Percentiles rank a stretch among this genome's conserved stretches.
These are phyloP conservation scores for Zaprionus vittiger DNA, from an alignment of 1,140 invertebrate species.

Conservation along the genomic window DNA sequence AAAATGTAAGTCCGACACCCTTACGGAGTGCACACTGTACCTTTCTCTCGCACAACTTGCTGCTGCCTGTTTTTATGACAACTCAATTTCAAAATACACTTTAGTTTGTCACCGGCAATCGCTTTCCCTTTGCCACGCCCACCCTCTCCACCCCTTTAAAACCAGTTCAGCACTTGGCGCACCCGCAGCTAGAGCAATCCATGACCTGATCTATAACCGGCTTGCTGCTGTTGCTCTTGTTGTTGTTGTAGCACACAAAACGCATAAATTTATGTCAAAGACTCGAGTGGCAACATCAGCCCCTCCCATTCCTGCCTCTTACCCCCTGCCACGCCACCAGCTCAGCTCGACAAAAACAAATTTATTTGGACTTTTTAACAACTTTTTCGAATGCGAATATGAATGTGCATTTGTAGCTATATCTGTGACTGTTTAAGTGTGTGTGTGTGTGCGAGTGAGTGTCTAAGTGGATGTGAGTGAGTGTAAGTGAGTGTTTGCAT, in stretches of 20 bases:
- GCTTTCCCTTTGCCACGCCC: constrained; percentile 13
- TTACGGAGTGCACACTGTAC: constrained; percentile 35
- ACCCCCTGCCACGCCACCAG: not conserved
- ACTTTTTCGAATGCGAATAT: constrained; percentile 58
- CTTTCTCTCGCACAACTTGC: constrained; percentile 5
- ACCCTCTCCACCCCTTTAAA: not conserved
- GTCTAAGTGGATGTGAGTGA: not conserved
- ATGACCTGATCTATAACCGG: constrained; percentile 67
- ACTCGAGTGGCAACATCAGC: constrained; percentile 56
- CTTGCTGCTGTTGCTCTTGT: constrained; percentile 38
- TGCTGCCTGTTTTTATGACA: constrained; percentile 71
- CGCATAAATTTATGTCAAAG: constrained; percentile 83
- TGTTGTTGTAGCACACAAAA: constrained; percentile 62
- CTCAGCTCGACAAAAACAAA: constrained; percentile 63
- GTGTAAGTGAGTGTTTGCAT: constrained; percentile 24
- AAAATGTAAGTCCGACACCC: too few species aligned
- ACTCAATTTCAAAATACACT: constrained; percentile 78
- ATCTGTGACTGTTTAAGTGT: constrained; percentile 14
- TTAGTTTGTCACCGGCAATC: constrained; percentile 71
- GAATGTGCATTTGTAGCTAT: constrained; percentile 23
- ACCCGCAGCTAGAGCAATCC: constrained; percentile 43
- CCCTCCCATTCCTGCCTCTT: not conserved
- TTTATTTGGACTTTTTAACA: constrained; percentile 82
- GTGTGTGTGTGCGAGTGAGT: constrained; percentile 14
- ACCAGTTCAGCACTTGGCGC: constrained; percentile 9